Evolutionary conservation across 2,888 invertebrate species (phyloP), one percentile per base, ranked within the genome.

Genomic region (Serripes groenlandicus): DNA sequence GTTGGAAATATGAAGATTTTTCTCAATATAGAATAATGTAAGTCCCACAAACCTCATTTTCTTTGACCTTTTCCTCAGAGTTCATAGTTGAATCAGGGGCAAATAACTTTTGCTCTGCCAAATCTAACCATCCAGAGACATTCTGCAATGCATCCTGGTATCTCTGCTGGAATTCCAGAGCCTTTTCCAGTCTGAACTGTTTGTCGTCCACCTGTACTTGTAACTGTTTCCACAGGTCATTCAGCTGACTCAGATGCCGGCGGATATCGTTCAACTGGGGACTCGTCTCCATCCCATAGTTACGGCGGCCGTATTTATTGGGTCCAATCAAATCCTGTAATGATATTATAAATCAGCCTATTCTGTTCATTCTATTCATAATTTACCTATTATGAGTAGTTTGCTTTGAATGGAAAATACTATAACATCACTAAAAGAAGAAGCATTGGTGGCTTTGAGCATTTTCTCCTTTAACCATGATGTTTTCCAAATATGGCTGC

Each of bases 61-160:
- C 92, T 52, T 89, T 84, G 28, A 93, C 88, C 60, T 91, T 91
- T 70, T 92, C 88, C 64, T 91, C 90, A 7, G 90, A 84, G 37
- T 89, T 84, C 83, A 81, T 80, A 72, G 90, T 86, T 21, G 87
- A 68, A 30, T 88, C 88, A 56, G 89, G 86, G 69, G 89, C 78
- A 60, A 91, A 90, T 66, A 93, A 86, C 35, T 90, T 90, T 56
- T 90, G 90, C 75, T 94, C 92, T 1, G 93, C 90, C 11, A 90
- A 81, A 80, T 94, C 94, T 52, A 94, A 85, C 93, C 93, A 93
- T 34, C 85, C 81, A 5, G 93, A 93, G 35, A 93, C 90, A 73
- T 89, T 89, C 34, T 90, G 83, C 28, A 93, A 77, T 0, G 92
- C 91, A 73, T 92, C 90, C 83, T 92, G 92, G 82, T 92, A 93